These are phyloP conservation scores for Xenops minutus DNA, from an alignment of 2,797 vertebrate species.

Conservation along the genomic window DNA sequence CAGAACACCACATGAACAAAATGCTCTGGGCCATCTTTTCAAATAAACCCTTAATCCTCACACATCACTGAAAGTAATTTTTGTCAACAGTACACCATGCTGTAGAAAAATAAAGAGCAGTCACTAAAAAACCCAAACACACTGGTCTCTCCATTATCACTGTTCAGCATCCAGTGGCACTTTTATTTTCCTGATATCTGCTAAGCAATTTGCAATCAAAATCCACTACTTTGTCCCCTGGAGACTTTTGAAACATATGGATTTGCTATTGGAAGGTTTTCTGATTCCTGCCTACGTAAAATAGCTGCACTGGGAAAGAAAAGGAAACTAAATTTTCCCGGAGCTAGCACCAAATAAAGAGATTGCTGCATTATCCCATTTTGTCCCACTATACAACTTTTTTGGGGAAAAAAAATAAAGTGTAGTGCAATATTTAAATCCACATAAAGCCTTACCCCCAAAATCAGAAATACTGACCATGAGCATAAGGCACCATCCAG, in stretches of 20 bases:
- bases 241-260: background rate
- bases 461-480: background rate
- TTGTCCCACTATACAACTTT: background rate
- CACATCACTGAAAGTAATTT: background rate
- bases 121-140: background rate
- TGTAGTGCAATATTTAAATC: background rate
- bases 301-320: background rate
- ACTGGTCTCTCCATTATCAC: background rate
- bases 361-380: background rate
- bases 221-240: background rate
- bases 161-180: background rate
- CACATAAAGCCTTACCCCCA: background rate
- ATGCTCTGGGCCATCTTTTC: constrained; percentile 8
- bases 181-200: background rate
- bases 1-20: background rate
- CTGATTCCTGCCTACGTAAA: background rate
- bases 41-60: constrained; percentile 45
- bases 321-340: background rate
- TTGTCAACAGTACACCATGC: background rate
- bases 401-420: background rate
- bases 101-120: background rate
- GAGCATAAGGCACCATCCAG: background rate
- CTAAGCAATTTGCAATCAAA: background rate
- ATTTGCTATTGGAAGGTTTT: constrained; percentile 1
- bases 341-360: background rate